phyloP scores from a whole-genome alignment of 1,140 invertebrate species.

The Leptestheria dahalacensis region DNA sequence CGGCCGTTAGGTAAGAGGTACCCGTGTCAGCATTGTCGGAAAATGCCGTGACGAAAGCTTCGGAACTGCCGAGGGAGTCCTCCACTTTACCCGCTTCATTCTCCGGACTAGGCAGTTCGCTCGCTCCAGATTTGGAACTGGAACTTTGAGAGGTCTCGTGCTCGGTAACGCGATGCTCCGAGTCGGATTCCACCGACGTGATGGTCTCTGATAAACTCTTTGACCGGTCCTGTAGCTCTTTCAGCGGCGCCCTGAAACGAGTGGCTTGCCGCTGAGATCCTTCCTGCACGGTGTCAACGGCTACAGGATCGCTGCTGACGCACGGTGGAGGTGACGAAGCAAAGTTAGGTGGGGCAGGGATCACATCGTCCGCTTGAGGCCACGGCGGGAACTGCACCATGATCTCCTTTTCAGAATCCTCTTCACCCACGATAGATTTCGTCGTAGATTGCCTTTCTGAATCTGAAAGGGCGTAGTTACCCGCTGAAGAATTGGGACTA shows the following conservation, averaged over 20 bases:
- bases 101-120: neutral
- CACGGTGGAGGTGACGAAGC: constrained; percentile 1
- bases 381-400: constrained; percentile 15
- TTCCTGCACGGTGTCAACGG: neutral
- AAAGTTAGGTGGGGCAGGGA: constrained; percentile 10
- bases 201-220: constrained; percentile 17
- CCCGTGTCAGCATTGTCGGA: constrained; percentile 2
- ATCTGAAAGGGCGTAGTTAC: constrained; percentile 1
- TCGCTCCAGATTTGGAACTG: constrained; percentile 5
- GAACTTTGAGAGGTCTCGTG: constrained; percentile 25
- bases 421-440: neutral
- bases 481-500: constrained; percentile 9
- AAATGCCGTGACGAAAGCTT: constrained; percentile 10
- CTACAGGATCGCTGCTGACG: neutral
- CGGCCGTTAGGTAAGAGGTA: constrained; percentile 5
- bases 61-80: neutral
- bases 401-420: constrained; percentile 11
- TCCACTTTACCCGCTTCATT: neutral
- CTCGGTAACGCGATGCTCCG: constrained; percentile 27
- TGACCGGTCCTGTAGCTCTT: neutral
- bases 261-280: neutral
- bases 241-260: neutral
- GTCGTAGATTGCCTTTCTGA: neutral
- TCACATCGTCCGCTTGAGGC: constrained; percentile 7
- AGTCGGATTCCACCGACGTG: constrained; percentile 28